These are phyloP conservation scores for Amphipoea lucens DNA, from an alignment of 2,888 invertebrate species.

Conservation along the genomic window DNA sequence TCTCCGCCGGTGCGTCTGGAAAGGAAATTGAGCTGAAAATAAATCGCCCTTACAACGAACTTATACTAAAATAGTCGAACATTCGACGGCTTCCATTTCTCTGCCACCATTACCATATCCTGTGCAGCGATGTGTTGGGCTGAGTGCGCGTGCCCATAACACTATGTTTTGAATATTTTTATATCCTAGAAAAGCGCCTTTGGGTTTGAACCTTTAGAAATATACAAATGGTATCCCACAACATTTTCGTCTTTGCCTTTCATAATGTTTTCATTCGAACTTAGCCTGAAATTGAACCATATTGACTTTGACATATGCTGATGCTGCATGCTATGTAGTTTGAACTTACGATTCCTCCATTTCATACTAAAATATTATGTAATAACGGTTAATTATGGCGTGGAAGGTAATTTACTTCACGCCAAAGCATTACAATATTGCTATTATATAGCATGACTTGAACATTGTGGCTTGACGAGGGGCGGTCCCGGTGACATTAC, in stretches of 20 bases:
- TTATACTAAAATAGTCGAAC: conserved; percentile 87
- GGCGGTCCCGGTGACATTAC: conserved; percentile 83
- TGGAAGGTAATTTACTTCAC: conserved; percentile 85
- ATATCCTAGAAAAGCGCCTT: conserved; percentile 35
- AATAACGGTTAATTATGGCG: conserved; percentile 82
- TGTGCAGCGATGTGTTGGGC: conserved; percentile 81
- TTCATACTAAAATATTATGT: conserved; percentile 71
- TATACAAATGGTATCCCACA: conserved; percentile 2
- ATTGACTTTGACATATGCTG: conserved; percentile 5
- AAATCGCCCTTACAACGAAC: conserved; percentile 87
- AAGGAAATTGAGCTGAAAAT: conserved; percentile 89
- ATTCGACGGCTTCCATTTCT: conserved; percentile 85
- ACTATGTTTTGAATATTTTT: conserved; percentile 67
- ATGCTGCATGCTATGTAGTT: conserved; percentile 49
- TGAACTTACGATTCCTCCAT: conserved; percentile 61
- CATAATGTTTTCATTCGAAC: background rate
- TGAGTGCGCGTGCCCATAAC: conserved; percentile 77
- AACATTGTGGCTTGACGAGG: conserved; percentile 83
- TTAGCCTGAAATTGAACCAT: background rate
- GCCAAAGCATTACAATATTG: conserved; percentile 84
- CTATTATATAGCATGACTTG: conserved; percentile 88
- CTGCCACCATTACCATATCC: conserved; percentile 88
- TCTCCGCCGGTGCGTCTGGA: conserved; percentile 75
- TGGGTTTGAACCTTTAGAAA: conserved; percentile 18
- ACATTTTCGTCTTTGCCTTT: background rate